phyloP scores from a whole-genome alignment of 2,888 invertebrate species.

The Ischnus inquisitorius region DNA sequence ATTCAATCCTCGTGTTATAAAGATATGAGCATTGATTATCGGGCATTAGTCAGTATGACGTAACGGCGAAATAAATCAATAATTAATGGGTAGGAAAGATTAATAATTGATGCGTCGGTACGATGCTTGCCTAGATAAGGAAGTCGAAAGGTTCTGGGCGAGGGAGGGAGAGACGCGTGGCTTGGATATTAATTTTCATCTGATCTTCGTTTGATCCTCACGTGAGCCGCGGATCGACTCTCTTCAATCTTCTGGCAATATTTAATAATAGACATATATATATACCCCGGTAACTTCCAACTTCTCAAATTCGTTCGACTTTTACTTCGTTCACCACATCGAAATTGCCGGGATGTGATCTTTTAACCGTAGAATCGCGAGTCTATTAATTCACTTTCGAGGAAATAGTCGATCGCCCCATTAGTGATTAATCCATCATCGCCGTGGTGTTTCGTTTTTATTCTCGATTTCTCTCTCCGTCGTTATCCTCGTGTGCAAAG shows the following conservation, averaged over 20 bases:
- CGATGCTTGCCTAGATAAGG: conserved; percentile 46
- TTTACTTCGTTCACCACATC: background rate
- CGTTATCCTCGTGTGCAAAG: conserved; percentile 68
- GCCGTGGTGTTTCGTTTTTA: conserved; percentile 54
- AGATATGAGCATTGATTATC: conserved; percentile 70
- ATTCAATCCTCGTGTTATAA: conserved; percentile 64
- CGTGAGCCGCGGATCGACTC: background rate
- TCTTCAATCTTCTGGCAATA: conserved; percentile 39
- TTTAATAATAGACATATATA: conserved; percentile 25
- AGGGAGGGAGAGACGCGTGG: conserved; percentile 35
- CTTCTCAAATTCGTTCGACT: conserved; percentile 46
- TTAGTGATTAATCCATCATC: conserved; percentile 82
- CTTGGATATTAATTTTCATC: conserved; percentile 29
- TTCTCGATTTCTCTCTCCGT: conserved; percentile 1
- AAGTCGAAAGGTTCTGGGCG: conserved; percentile 33
- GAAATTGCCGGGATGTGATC: conserved; percentile 21
- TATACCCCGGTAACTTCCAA: conserved; percentile 23
- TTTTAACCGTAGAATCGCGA: conserved; percentile 5
- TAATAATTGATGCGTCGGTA: conserved; percentile 61
- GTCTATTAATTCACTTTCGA: conserved; percentile 19
- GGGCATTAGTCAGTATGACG: conserved; percentile 67
- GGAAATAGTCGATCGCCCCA: conserved; percentile 42
- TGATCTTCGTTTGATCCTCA: background rate
- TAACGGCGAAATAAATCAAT: conserved; percentile 67
- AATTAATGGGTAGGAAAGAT: conserved; percentile 67